Base-by-base conservation (phyloP, 2,888 invertebrate genomes). In the Cerastis leucographa region DNA sequence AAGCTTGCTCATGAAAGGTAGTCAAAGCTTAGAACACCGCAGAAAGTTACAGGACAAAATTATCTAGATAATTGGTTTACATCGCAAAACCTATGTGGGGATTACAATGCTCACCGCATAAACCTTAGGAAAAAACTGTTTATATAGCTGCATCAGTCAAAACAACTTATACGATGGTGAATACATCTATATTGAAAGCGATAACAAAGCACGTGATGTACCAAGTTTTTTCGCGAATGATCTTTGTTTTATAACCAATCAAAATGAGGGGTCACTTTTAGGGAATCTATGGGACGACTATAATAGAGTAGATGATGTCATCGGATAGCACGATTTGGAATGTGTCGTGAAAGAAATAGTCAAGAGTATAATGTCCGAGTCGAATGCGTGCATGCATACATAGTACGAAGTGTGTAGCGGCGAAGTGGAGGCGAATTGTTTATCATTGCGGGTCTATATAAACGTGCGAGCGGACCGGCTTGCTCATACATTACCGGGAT, bases 381-480 rank as follows among this genome's bases (percentile, higher is more conserved):
- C 71, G 51, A 49, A 70, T 78, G 74, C 74, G 74, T 59, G 85
- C 49, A 17, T 70, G 71, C 54, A 44, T 69, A n/a, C n/a, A n/a
- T n/a, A 84, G 17, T 67, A 61, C 62, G 68, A 54, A 66, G 25
- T 54, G 67, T 62, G 84, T 42, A 61, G 62, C 69, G 81, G 25
- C 42, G 62, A 62, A 40, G 62, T n/a, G 22, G 62, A 81, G 84
- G 84, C 87, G 85, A 76, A 85, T 83, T 90, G 91, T 92, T 92
- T 92, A 92, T 92, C 91, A 86, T 85, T 85, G 81, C 85, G 87
- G 85, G 88, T 89, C 83, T 92, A 93, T 93, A 93, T 91, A 92
- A 90, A 87, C 85, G 89, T 77, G 88, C 78, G 83, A 84, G 76
- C 85, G 78, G 76, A 65, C 76, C 78, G 74, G 84, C 85, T 71